A percentile compares a stretch with the other conserved stretches of the same genome.
Evolutionary conservation across 2,113 vertebrate genomes (phyloP).

Genomic region (Buteo buteo): DNA sequence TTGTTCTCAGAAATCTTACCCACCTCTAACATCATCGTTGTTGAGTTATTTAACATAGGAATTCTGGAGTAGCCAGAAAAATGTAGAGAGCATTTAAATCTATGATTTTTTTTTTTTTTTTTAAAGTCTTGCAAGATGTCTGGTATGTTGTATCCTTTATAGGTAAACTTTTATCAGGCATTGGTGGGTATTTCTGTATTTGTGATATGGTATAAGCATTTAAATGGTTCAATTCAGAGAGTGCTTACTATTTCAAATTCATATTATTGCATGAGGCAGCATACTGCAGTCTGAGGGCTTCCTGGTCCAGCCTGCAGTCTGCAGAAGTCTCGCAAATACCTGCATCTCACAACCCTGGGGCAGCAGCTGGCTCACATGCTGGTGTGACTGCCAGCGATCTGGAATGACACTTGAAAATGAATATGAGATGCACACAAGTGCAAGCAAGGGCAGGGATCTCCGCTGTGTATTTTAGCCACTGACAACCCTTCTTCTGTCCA

Average conservation of each 20-base stretch:
- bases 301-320: background rate
- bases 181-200: background rate
- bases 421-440: background rate
- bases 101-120: background rate
- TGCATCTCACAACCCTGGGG: background rate
- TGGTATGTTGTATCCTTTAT: background rate
- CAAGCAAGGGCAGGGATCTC: background rate
- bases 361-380: background rate
- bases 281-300: background rate
- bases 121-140: background rate
- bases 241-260: background rate
- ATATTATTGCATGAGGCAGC: background rate
- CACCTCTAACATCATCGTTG: background rate
- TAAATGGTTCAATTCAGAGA: background rate
- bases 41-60: background rate
- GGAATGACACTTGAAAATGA: background rate
- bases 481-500: background rate
- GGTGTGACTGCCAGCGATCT: background rate
- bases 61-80: background rate
- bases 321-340: background rate
- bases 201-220: background rate
- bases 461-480: background rate
- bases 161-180: background rate
- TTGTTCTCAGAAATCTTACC: background rate
- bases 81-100: background rate